A percentile compares a stretch with the other conserved stretches of the same genome.
phyloP scores from a whole-genome alignment of 2,888 invertebrate species.

The Eugnorisma glareosa region DNA sequence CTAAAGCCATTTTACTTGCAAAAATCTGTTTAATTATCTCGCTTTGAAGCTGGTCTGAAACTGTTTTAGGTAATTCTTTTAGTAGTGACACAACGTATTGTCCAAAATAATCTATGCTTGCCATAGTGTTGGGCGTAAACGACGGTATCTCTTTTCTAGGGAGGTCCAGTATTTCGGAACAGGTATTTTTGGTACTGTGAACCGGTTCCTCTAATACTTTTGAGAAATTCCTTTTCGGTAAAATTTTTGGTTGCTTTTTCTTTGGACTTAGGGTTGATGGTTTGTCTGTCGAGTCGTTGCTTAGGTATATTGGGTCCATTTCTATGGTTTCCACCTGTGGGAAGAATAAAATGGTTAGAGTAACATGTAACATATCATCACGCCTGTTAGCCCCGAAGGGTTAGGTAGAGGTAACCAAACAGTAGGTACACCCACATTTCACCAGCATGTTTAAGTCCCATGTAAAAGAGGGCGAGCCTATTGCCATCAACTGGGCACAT shows the following conservation, averaged over 20 bases:
- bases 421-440: no score
- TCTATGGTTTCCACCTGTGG: conserved; percentile 55
- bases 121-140: conserved; percentile 15
- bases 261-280: not conserved
- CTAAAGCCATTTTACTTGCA: conserved; percentile 40
- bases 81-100: conserved; percentile 73
- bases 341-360: conserved; percentile 1
- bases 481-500: no score
- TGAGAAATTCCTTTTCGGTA: not conserved
- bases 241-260: not conserved
- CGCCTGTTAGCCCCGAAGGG: no score
- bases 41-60: conserved; percentile 71
- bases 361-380: not conserved
- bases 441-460: no score
- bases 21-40: conserved; percentile 71
- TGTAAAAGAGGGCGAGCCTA: no score
- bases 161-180: conserved; percentile 11
- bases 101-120: conserved; percentile 72
- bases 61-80: conserved; percentile 71
- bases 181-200: conserved; percentile 1
- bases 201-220: conserved; percentile 37
- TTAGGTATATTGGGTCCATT: conserved; percentile 53
- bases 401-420: no score
- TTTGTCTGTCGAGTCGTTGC: conserved; percentile 17
- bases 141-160: not conserved